phyloP scores from a whole-genome alignment of 1,140 invertebrate species.

The Scaptomyza hsui region DNA sequence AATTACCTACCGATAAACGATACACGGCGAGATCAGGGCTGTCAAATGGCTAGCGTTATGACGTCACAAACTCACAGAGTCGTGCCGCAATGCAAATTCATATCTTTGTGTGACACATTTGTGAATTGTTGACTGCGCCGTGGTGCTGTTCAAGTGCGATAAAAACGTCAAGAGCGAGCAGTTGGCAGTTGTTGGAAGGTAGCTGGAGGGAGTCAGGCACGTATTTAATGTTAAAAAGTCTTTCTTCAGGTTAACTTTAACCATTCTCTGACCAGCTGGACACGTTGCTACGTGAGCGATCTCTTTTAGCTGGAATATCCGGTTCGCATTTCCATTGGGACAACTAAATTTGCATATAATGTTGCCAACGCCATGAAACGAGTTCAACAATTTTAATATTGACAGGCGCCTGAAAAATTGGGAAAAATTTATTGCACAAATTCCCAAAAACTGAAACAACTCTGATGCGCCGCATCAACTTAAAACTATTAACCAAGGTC shows the following conservation, averaged over 20 bases:
- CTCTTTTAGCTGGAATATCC: slow-evolving; percentile 41
- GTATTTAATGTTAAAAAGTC: slow-evolving; percentile 27
- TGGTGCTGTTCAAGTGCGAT: slow-evolving; percentile 9
- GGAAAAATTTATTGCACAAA: slow-evolving; percentile 56
- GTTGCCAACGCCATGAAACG: slow-evolving; percentile 16
- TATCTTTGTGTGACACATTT: slow-evolving; percentile 32
- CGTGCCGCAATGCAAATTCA: slow-evolving; percentile 43
- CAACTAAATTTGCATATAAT: slow-evolving; percentile 34
- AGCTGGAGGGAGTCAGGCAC: slow-evolving; percentile 18
- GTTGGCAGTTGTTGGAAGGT: slow-evolving; percentile 14
- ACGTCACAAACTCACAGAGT: slow-evolving; percentile 26
- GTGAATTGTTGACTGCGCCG: not conserved
- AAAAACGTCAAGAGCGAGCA: slow-evolving; percentile 29
- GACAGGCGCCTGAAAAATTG: slow-evolving; percentile 50
- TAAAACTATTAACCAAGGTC: slow-evolving; percentile 52
- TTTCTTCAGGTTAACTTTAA: slow-evolving; percentile 25
- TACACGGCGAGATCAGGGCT: slow-evolving; percentile 15
- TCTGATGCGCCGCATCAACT: slow-evolving; percentile 18
- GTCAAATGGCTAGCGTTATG: slow-evolving; percentile 3
- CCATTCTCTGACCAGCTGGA: slow-evolving; percentile 27
- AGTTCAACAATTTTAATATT: slow-evolving; percentile 44
- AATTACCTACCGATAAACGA: slow-evolving; percentile 7
- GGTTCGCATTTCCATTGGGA: slow-evolving; percentile 36
- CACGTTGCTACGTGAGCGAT: slow-evolving; percentile 36
- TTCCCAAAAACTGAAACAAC: slow-evolving; percentile 5